Evolutionary conservation across 2,888 invertebrate species (phyloP), one percentile per base, ranked within the genome.

Genomic region (Synergus laeviventris): DNA sequence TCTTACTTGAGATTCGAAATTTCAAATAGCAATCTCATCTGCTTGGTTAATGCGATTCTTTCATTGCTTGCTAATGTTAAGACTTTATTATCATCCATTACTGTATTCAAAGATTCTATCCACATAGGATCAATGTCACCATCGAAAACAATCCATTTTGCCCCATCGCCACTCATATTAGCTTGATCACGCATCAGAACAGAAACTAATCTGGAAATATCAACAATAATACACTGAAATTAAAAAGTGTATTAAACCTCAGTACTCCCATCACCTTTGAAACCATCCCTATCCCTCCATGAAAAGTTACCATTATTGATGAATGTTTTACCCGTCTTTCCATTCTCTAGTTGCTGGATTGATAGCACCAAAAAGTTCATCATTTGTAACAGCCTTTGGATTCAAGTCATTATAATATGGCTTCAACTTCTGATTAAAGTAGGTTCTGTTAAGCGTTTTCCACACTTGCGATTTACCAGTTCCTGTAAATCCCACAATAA

Each of bases 101-200:
- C 94, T 3, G 98, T 98, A 89, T 98, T 98, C 39, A 98, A 93
- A 45, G 97, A 98, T 91, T 98, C 98, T 87, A 98, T 98, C 98
- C 98, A 98, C 98, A 98, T 98, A 1, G 98, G 98, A 92, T 98
- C 98, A 84, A 98, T 98, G 88, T 98, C 98, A 21, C 98, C 98
- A 90, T 98, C 98, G 66, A 98, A 93, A 11, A 98, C 96, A 85
- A 98, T 97, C 98, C 98, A 98, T 89, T 98, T 98, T 0, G 97
- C 96, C 0, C 96, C 95, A 85, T 95, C 95, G 0, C 96, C 96
- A 0, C 94, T 92, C 93, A 97, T 93, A 90, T 97, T 97, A 1
- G 98, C 97, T 92, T 97, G 96, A 89, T 98, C 98, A 81, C 98
- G 92, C 96, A 98, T 98, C 75, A 98, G 94, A 0, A 96, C 95